phyloP scores from a whole-genome alignment of 1,140 invertebrate genomes.

The Anastatus disparis region DNA sequence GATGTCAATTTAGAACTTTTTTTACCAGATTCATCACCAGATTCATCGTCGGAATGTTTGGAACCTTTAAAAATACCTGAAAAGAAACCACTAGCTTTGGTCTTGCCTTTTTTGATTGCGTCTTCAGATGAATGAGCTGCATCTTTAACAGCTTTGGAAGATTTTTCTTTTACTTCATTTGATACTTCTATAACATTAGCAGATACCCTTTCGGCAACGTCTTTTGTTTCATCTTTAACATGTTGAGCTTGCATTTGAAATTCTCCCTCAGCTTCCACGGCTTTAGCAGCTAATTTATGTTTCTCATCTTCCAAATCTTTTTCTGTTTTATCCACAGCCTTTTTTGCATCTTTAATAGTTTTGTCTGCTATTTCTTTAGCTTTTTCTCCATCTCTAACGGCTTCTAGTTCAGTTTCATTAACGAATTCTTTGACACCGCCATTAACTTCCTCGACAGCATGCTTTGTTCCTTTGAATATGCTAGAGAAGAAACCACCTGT shows the following conservation, averaged over 20 bases:
- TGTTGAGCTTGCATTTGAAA: neutral
- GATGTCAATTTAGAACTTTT: too few species aligned
- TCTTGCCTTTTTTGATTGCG: conserved; percentile 41
- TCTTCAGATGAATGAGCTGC: neutral
- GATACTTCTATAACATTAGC: conserved; percentile 10
- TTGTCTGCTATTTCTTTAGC: conserved; percentile 36
- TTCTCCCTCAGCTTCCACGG: neutral
- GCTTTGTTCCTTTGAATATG: conserved; percentile 37
- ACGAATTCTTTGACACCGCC: conserved; percentile 57
- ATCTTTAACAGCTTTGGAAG: neutral
- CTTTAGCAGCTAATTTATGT: neutral
- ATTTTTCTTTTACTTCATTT: neutral
- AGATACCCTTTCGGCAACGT: conserved; percentile 25
- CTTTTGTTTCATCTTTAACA: neutral
- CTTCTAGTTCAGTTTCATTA: conserved; percentile 52
- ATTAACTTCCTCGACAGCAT: conserved; percentile 22
- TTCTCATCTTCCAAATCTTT: neutral
- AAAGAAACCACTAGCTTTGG: conserved; percentile 45
- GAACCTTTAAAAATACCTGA: conserved; percentile 41
- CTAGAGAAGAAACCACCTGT: conserved; percentile 44
- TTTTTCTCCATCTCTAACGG: conserved; percentile 43
- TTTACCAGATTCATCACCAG: conserved; percentile 27
- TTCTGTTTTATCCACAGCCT: neutral
- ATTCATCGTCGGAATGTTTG: conserved; percentile 9
- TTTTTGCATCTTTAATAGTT: conserved; percentile 32